Conservation (phyloP, 1,140 invertebrate genomes). For the Hypsibius dujardini region DNA sequence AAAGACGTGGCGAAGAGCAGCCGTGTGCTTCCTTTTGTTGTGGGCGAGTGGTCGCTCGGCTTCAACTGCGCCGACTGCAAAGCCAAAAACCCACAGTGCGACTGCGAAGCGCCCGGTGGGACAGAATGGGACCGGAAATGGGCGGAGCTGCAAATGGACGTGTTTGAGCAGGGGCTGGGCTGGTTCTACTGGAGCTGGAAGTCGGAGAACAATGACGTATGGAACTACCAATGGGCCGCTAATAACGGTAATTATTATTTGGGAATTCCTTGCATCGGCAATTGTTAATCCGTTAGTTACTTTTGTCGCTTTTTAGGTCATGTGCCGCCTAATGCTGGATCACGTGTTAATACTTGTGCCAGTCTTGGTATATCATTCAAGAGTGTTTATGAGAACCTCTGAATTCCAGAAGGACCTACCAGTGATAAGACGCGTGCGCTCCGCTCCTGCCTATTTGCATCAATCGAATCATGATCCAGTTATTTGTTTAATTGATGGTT, state of each 20-base stretch:
- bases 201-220: neutral
- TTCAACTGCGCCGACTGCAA: neutral
- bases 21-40: neutral
- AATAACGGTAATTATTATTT: neutral
- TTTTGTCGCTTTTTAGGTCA: neutral
- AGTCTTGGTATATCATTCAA: neutral
- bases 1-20: neutral
- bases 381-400: neutral
- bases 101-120: neutral
- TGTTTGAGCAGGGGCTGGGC: neutral
- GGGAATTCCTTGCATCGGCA: neutral
- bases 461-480: too few relatives aligned
- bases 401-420: too few relatives aligned
- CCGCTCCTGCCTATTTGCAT: too few relatives aligned
- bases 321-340: neutral
- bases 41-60: neutral
- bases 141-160: neutral
- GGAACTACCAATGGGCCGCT: neutral
- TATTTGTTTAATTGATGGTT: too few relatives aligned
- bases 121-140: neutral
- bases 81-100: neutral
- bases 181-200: conserved; percentile 5
- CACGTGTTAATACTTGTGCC: neutral
- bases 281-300: neutral
- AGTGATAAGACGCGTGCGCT: too few relatives aligned